Base-by-base conservation (phyloP, 2,797 vertebrate genomes). In the Melanotaenia maccullochi region DNA sequence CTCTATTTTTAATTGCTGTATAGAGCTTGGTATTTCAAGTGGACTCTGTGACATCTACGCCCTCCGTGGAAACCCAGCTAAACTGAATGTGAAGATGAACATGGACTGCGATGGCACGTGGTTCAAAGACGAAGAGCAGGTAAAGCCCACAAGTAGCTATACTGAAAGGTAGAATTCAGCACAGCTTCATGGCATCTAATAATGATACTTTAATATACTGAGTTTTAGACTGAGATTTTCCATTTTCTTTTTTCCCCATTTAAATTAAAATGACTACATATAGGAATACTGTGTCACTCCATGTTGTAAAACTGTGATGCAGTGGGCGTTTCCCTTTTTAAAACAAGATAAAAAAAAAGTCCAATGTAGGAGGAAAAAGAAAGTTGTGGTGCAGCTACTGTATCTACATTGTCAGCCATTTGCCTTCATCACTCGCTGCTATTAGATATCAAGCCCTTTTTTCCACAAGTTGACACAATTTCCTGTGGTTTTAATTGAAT, bases 81-180 rank as follows among this genome's bases (percentile, higher is more conserved):
- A 93, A 44, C 85, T 96, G n/a, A 89, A 61, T 16, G 95, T 94
- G 56, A 89, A 76, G 24, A 92, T 95, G 84, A 93, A 84, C 58
- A 75, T 55, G 3, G 81, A 93, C 8, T 81, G 93, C 12, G 88
- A 93, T 0, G 94, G 94, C 5, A 11, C 66, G 65, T 95, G 95
- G 96, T 94, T 92, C 65, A 96, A 96, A 83, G 93, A 96, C 55
- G 94, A 93, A 59, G 85, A 94, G 30, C 86, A 94, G 93, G 96
- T 97, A 81, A 76, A 63, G 20, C 6, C 16, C 0, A 42, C 18
- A 3, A 54, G 54, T 36, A 38, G 40, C 16, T 1, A 40, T 9
- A 61, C 3, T 42, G 62, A 38, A 52, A 47, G 52, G 24, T 32
- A 13, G 0, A 68, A 30, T 8, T 44, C 42, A 51, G 11, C 49